Base-by-base conservation (phyloP, 35 echinoderm and acorn worm genomes). In the Apostichopus japonicus region DNA sequence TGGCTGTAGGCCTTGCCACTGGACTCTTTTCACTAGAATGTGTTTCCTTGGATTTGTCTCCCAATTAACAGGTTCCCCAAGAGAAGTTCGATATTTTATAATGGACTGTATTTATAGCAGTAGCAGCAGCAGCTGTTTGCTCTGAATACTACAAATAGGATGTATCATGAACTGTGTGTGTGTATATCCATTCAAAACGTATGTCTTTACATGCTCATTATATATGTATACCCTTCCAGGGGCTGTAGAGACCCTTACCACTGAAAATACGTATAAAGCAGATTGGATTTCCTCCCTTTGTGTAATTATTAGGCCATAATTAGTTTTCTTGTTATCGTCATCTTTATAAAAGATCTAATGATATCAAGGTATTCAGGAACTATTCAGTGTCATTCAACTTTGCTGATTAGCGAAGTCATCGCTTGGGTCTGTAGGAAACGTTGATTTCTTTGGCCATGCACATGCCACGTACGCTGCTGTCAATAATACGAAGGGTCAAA, bases 321-420 rank as follows among this genome's bases (percentile, higher is more conserved):
- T 67, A 67, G 63, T 15, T 67, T 44, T 67, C 63, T 67, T 67
- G 63, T 67, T 67, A 67, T 67, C 63, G 10, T 67, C 63, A 67
- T 67, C 63, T 67, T 19, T 67, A 67, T 67, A 19, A 15, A 19
- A 67, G 11, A 67, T 67, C 63, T 67, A 15, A 15, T 67, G 63
- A 67, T 67, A 15, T 67, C 11, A 67, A 19, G 63, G 63, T 67
- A 67, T 67, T 11, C 63, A 67, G 63, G 63, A 67, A 67, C 11
- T 67, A 67, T 67, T 67, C 63, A 19, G 63, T 67, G 63, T 67
- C 63, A 67, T 67, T 67, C 63, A 67, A 67, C 63, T 67, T 67
- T 67, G 63, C 33, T 44, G 33, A 44, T 44, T 44, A 44, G 33
- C 33, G 4, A 44, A 44, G 33, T 44, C 33, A 44, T 44, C 33